Evolutionary conservation across 2,113 vertebrate genomes (phyloP), one percentile per base, ranked within the genome.

Genomic region (Astur gentilis): DNA sequence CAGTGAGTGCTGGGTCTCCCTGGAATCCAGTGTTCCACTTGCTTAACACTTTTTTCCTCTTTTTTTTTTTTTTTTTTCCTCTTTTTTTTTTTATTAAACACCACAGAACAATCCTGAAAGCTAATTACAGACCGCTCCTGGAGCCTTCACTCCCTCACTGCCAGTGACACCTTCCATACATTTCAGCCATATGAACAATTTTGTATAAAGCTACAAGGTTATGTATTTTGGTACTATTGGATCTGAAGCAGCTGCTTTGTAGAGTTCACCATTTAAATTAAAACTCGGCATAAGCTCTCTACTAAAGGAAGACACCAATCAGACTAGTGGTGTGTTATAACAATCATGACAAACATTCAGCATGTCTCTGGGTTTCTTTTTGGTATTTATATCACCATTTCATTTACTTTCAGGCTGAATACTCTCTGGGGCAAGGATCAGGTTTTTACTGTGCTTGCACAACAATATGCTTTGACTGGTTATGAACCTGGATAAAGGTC

Each of bases 401-500:
- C 9, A 52, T n/a, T 87, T 57, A 72, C 0, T 1, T 40, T 89
- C 60, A 62, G 44, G 31, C 26, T 38, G 4, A 71, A 71, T 6
- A 15, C 21, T 67, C 47, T 66, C 67, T 71, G 18, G 64, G 61
- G 14, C 76, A 94, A 87, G 55, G 89, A 92, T 62, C 61, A 26
- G 9, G 9, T 36, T 94, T 90, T 87, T 60, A 67, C 38, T 36
- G 8, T 52, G 52, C 65, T 78, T 82, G 77, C 60, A 87, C 50
- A 66, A 73, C 18, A 9, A 91, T 36, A 75, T 4, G 29, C 32
- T 87, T 73, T 40, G 52, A 34, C 34, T 52, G 16, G 50, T 89
- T 91, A 91, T 31, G 62, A 95, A 87, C 27, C 50, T 87, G 73
- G 27, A 67, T 47, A 89, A 96, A 94, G 84, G 84, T 90, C 65